Evolutionary conservation across 2,113 vertebrate genomes (phyloP), one percentile per base, ranked within the genome.

Genomic region (Synodontis membranacea): DNA sequence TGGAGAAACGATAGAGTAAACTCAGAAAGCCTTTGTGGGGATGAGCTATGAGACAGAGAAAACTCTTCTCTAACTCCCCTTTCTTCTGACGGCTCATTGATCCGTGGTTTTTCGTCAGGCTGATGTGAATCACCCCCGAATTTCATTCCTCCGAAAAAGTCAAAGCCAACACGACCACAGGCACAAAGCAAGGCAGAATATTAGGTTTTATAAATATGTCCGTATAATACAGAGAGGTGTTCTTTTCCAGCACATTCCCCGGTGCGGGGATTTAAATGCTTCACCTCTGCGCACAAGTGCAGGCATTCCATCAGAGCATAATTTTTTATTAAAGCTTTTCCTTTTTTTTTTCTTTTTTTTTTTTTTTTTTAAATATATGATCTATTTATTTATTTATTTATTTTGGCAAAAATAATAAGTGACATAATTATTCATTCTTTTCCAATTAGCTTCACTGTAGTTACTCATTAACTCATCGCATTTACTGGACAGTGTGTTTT

Each of bases 81-180:
- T 66, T 87, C 44, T 31, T 74, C 82, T 89, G 90, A 89, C 88
- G 86, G 86, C 60, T 17, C 90, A 91, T 92, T 88, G 91, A 94
- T 92, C 86, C 46, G 70, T 87, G 80, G 79, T 72, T 92, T 91
- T 91, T 90, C 87, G 90, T 82, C 80, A 84, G 88, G 81, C 12
- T 44, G 85, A 42, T 90, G 86, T 85, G 89, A 89, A 84, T 91
- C 80, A 62, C 90, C 82, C 52, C 88, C 15, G 89, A 88, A 81
- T 88, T 92, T 89, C 85, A 60, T 80, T 83, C 75, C 37, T 66
- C 80, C 75, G n/a, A n/a, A 62, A 87, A 90, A 87, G 85, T 83
- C 89, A 87, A 91, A 92, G 37, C 31, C 6, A 15, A 21, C 52
- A 28, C 52, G n/a, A n/a, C 39, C 54, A 54, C 56, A 68, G 52